Base-by-base conservation (phyloP, 2,113 vertebrate species). In the Glareola pratincola region DNA sequence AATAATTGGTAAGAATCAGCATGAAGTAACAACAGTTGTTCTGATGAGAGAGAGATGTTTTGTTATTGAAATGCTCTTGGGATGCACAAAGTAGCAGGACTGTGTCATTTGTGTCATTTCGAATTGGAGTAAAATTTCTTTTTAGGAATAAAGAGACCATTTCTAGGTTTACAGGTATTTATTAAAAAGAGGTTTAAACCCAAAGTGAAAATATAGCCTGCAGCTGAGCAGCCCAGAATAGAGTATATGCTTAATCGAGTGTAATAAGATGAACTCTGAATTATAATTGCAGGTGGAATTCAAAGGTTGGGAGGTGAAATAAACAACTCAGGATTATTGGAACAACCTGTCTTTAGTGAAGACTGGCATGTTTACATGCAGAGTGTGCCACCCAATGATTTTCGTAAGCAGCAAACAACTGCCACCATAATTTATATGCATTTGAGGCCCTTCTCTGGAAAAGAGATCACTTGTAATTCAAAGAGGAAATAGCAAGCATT, bases 401-500 rank as follows among this genome's bases (percentile, higher is more conserved):
- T 90, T 9, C 79, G 57, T n/a, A 80, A 80, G 72, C 23, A 84
- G 24, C 34, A 90, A 90, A 93, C 39, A 85, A 72, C 32, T n/a
- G 45, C 15, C 18, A 45, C 29, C 34, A n/a, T n/a, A 60, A 78
- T 94, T 94, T 89, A 56, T 59, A 57, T 41, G 8, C 47, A 50
- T 83, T 79, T 88, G 48, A 81, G 19, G 8, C 34, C 39, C 36
- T 68, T 85, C 41, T 85, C 21, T 90, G 77, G 48, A 66, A 90
- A 85, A 91, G 23, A 88, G 4, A 90, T 76, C 30, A 41, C 68
- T 72, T 90, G 29, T 23, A 85, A 79, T 83, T 94, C 73, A 41
- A 57, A 90, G 36, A 76, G 22, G 34, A 91, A 82, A 82, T 32
- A 82, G 39, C 13, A 50, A 84, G 13, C 4, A 34, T 75, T 91